phyloP scores from a whole-genome alignment of 2,888 invertebrate genomes.

The Synanthedon vespiformis region DNA sequence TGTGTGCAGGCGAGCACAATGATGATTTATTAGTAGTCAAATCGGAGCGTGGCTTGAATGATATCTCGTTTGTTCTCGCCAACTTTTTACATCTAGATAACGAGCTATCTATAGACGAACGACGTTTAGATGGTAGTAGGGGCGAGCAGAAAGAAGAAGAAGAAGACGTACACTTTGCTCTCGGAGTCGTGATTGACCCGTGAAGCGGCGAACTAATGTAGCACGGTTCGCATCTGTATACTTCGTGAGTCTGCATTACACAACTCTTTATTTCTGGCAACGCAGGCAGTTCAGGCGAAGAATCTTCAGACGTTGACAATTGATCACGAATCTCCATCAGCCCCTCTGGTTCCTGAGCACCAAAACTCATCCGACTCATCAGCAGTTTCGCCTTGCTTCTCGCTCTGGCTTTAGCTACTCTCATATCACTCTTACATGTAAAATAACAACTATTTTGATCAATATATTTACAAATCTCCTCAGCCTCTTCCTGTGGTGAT shows the following conservation, averaged over 20 bases:
- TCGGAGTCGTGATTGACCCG: conserved; percentile 29
- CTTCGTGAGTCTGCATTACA: conserved; percentile 18
- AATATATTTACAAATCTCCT: conserved; percentile 46
- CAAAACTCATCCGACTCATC: conserved; percentile 28
- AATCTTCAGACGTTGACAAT: conserved; percentile 11
- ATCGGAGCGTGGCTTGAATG: conserved; percentile 14
- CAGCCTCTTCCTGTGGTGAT: conserved; percentile 45
- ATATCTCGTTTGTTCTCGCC: background rate
- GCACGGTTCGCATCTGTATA: conserved; percentile 37
- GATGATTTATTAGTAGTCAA: conserved; percentile 26
- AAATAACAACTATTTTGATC: conserved; percentile 38
- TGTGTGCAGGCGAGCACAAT: conserved; percentile 33
- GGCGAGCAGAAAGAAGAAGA: conserved; percentile 39
- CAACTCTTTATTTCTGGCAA: conserved; percentile 30
- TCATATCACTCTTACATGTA: conserved; percentile 31
- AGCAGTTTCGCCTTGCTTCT: conserved; percentile 29
- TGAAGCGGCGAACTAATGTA: conserved; percentile 41
- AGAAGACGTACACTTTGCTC: conserved; percentile 24
- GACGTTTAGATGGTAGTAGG: conserved; percentile 25
- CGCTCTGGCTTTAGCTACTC: conserved; percentile 39
- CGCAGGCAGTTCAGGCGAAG: conserved; percentile 28
- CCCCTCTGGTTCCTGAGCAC: conserved; percentile 41
- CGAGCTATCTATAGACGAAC: conserved; percentile 19
- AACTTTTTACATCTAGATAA: conserved; percentile 7
- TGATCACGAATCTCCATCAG: conserved; percentile 24